A percentile compares a stretch with the other conserved stretches of the same genome.
Evolutionary conservation across 1,140 invertebrate genomes (phyloP).

Genomic region (Manduca sexta): DNA sequence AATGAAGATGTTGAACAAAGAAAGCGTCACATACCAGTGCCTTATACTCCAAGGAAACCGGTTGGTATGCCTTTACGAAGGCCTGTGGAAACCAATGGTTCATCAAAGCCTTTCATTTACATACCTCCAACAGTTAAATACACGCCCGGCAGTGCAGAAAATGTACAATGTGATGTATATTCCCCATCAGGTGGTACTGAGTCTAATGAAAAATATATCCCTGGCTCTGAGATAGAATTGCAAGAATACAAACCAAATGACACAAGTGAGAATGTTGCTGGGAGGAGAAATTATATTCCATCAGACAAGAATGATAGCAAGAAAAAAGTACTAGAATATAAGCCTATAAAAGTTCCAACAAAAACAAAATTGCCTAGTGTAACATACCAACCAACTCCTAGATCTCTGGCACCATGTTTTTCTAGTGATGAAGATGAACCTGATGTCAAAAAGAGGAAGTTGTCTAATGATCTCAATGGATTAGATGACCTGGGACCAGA

Average conservation of each 20-base stretch:
- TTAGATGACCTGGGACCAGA: slow-evolving; percentile 66
- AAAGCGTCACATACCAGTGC: slow-evolving; percentile 66
- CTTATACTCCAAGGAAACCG: slow-evolving; percentile 68
- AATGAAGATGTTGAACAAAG: slow-evolving; percentile 50
- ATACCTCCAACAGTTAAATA: slow-evolving; percentile 54
- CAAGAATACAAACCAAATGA: slow-evolving; percentile 56
- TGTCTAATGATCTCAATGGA: slow-evolving; percentile 55
- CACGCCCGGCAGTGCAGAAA: slow-evolving; percentile 53
- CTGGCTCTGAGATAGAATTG: slow-evolving; percentile 47
- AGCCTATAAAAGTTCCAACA: slow-evolving; percentile 44
- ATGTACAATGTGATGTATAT: slow-evolving; percentile 49
- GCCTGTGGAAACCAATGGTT: slow-evolving; percentile 43
- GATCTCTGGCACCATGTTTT: slow-evolving; percentile 58
- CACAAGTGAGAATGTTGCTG: slow-evolving; percentile 22
- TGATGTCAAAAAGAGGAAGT: slow-evolving; percentile 55
- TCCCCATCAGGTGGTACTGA: slow-evolving; percentile 50
- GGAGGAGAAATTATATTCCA: slow-evolving; percentile 56
- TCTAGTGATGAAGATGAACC: slow-evolving; percentile 71
- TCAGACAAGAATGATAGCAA: slow-evolving; percentile 54
- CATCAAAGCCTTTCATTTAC: slow-evolving; percentile 52
- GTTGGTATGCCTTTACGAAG: slow-evolving; percentile 50
- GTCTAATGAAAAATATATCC: slow-evolving; percentile 55
- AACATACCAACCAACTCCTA: slow-evolving; percentile 62
- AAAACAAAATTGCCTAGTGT: slow-evolving; percentile 34
- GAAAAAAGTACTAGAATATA: slow-evolving; percentile 63